Conservation (phyloP, 2,797 vertebrate species). For the Cercopithecus petaurista region DNA sequence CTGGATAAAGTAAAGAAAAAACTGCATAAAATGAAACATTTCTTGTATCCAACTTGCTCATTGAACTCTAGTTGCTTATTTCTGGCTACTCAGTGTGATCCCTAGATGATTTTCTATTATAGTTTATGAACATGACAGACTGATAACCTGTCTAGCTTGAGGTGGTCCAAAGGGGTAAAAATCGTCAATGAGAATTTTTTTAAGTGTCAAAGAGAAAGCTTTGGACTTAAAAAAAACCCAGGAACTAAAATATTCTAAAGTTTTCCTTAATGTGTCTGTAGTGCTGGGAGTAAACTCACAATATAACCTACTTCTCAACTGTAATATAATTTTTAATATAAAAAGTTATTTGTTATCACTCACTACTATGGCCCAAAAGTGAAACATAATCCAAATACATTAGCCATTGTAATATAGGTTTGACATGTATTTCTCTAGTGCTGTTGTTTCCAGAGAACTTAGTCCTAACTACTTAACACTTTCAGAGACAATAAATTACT, state of each 20-base stretch:
- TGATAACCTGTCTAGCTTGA: background rate
- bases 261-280: slow-evolving; percentile 22
- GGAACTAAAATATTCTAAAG: background rate
- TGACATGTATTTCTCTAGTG: slow-evolving; percentile 78
- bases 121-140: background rate
- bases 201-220: background rate
- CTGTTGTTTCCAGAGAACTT: slow-evolving; percentile 70
- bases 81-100: background rate
- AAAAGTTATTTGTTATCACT: slow-evolving; percentile 76
- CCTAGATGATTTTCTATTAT: background rate
- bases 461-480: slow-evolving; percentile 79
- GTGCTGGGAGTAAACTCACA: background rate
- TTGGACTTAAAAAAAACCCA: background rate
- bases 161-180: background rate
- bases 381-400: slow-evolving; percentile 76
- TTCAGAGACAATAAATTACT: slow-evolving; percentile 78
- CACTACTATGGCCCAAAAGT: slow-evolving; percentile 69
- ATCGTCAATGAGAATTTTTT: background rate
- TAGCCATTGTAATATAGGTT: slow-evolving; percentile 70
- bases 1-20: background rate
- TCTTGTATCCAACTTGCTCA: background rate
- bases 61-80: background rate
- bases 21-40: background rate
- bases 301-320: slow-evolving; percentile 68
- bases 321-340: slow-evolving; percentile 73